Evolutionary conservation across 2,113 vertebrate species (phyloP).

Genomic region (Chionis minor): DNA sequence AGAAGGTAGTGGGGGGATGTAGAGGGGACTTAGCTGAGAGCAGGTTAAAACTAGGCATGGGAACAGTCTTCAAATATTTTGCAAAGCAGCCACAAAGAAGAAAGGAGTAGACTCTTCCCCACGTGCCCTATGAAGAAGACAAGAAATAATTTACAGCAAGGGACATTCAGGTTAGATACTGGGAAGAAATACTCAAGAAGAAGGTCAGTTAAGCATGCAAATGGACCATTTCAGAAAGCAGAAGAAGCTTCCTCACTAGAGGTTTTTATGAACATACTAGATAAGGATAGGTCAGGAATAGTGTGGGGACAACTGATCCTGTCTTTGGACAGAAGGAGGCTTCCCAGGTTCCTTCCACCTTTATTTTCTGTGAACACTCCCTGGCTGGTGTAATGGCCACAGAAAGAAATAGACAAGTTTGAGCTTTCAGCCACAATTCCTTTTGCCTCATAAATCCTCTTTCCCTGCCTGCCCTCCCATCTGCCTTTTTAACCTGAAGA

Average conservation of each 20-base stretch:
- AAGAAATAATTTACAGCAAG: not conserved
- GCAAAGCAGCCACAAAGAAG: not conserved
- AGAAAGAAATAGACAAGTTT: not conserved
- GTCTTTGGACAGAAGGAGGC: not conserved
- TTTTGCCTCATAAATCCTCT: slow-evolving; percentile 4
- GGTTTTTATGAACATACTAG: not conserved
- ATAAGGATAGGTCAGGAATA: not conserved
- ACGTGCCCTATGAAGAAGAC: not conserved
- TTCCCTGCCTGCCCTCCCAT: not conserved
- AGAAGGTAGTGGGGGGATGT: not conserved
- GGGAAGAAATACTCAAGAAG: not conserved
- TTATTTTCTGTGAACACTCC: not conserved
- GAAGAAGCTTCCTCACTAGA: not conserved
- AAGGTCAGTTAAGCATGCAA: not conserved
- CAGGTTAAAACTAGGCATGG: not conserved
- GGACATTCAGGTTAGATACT: not conserved
- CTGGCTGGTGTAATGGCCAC: not conserved
- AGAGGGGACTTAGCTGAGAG: not conserved
- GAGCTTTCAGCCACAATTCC: not conserved
- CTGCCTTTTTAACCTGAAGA: slow-evolving; percentile 5
- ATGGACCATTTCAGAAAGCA: not conserved
- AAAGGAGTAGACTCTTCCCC: not conserved
- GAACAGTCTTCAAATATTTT: not conserved
- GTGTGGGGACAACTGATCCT: not conserved
- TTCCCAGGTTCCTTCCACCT: not conserved